Percentiles rank a stretch among this genome's conserved stretches.
These are phyloP conservation scores for Muscidifurax raptorellus DNA, from an alignment of 1,140 invertebrate species.

Conservation along the genomic window DNA sequence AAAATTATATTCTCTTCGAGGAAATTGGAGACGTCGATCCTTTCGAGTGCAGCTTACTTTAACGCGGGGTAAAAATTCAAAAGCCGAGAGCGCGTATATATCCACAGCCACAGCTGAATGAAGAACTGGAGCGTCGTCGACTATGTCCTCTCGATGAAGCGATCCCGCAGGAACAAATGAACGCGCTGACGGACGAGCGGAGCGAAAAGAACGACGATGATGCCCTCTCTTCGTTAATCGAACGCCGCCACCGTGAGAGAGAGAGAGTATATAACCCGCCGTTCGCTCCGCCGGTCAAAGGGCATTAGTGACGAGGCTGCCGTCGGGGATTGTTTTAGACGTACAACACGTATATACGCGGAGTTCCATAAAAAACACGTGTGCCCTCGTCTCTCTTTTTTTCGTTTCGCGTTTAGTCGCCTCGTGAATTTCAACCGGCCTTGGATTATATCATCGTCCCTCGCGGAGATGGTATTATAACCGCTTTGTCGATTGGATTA, in stretches of 20 bases:
- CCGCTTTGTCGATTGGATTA: neutral
- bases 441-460: neutral
- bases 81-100: too few species aligned
- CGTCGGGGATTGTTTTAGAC: conserved; percentile 9
- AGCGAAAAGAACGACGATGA: conserved; percentile 33
- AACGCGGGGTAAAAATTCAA: too few species aligned
- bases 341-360: neutral
- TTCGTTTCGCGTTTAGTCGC: neutral
- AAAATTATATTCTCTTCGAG: neutral
- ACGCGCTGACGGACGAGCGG: neutral
- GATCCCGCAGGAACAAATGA: conserved; percentile 30
- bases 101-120: neutral
- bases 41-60: too few species aligned
- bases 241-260: neutral
- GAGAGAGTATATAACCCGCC: neutral
- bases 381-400: conserved; percentile 1
- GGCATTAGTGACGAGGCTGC: conserved; percentile 18
- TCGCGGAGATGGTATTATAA: too few species aligned
- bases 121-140: neutral
- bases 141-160: conserved; percentile 11
- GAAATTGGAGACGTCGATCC: too few species aligned
- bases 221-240: neutral
- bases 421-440: neutral
- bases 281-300: conserved; percentile 48
- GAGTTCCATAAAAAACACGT: conserved; percentile 8